These are phyloP conservation scores for Merops nubicus DNA, from an alignment of 2,113 vertebrate genomes.

Conservation along the genomic window DNA sequence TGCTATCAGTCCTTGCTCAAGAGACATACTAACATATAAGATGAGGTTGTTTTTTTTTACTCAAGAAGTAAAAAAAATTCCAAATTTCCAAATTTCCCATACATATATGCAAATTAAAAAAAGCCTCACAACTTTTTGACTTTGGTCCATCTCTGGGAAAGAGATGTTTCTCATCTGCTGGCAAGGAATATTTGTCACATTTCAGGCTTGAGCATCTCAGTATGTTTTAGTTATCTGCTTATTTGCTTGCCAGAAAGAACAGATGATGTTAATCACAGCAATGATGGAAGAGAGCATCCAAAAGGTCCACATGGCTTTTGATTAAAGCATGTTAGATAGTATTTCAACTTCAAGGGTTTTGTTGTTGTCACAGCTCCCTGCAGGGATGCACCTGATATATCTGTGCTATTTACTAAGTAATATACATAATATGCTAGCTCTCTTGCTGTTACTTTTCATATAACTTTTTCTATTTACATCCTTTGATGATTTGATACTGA, in stretches of 20 bases:
- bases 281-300: slow-evolving; percentile 26
- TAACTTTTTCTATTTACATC: neutral
- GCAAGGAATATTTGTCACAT: neutral
- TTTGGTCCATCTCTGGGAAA: neutral
- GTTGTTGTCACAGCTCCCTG: neutral
- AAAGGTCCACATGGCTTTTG: slow-evolving; percentile 36
- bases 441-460: neutral
- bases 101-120: neutral
- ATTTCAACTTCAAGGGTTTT: slow-evolving; percentile 34
- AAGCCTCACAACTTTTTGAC: neutral
- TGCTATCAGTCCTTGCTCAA: neutral
- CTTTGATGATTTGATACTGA: neutral
- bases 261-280: slow-evolving; percentile 54
- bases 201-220: slow-evolving; percentile 4
- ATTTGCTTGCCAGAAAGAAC: slow-evolving; percentile 46
- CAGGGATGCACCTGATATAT: neutral
- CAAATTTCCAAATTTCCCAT: neutral
- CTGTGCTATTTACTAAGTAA: neutral
- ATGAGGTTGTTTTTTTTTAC: neutral
- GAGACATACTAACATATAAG: neutral
- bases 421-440: accelerated
- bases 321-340: slow-evolving; percentile 15
- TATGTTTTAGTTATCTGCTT: slow-evolving; percentile 47
- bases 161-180: neutral
- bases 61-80: neutral